Evolutionary conservation across 1,140 invertebrate genomes (phyloP), one percentile per base, ranked within the genome.

Genomic region (Nebria ingens): DNA sequence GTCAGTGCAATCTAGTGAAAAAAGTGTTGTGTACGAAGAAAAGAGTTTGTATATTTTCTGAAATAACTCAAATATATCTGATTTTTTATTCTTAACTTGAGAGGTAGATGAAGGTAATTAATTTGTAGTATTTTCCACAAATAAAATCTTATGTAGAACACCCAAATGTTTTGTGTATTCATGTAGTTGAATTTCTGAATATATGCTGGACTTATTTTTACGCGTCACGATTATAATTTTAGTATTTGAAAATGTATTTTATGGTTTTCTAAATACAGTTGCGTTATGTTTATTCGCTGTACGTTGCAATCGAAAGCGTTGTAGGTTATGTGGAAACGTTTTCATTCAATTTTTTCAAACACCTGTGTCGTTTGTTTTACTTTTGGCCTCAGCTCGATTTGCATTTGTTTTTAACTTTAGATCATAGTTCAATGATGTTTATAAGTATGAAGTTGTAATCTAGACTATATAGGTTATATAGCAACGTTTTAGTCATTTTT

Each of bases 1-100:
- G 40, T 45, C 40, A 45, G 40, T 45, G 40, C 40, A 11, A 45
- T 45, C 40, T 17, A 45, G 40, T 45, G 40, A 45, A 45, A 45
- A 45, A 45, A 45, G 40, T 45, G 40, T 45, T 45, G 40, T 45
- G 40, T 45, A 45, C 40, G 40, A 45, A 45, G 40, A 45, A 45
- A 12, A 45, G 40, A 45, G 40, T 45, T 45, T 45, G 40, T 45
- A 45, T 45, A 45, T 45, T 45, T 45, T 45, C 40, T 3, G 9
- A 45, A 11, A 45, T 11, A 45, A 45, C 40, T 45, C 4, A 9
- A 12, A 45, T 45, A 45, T 45, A 12, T 17, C 17, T 45, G 15
- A 17, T 45, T 45, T 29, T 45, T 45, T 45, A 45, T 45, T 17
- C 17, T 45, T 12, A 45, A 45, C 17, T 45, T 45, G 3, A 45